Evolutionary conservation across 2,888 invertebrate species (phyloP), one percentile per base, ranked within the genome.

Genomic region (Eueremaeus valkanovi): DNA sequence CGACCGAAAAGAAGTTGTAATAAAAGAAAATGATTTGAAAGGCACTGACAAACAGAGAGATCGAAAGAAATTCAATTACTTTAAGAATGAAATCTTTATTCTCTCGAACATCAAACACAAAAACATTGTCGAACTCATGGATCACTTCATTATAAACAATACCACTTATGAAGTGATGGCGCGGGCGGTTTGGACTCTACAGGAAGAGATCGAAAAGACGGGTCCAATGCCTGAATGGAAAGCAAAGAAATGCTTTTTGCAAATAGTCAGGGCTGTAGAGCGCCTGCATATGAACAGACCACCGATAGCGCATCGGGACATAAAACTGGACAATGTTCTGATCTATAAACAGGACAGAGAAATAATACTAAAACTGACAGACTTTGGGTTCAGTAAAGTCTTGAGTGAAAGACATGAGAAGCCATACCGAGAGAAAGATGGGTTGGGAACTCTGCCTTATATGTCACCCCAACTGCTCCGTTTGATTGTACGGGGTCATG

Each of bases 131-230:
- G 3, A 3, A 63, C 33, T 63, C 6, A 13, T 33, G 9, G 63
- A 63, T 18, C 33, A 63, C 11, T 63, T 63, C 36, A 63, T 63
- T 33, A 63, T 63, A 16, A 63, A 63, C 21, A 33, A 36, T 16
- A 63, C n/a, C 24, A 33, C 33, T 36, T 63, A 63, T 63, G 18
- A 33, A 21, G n/a, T 63, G 31, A 33, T 63, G 63, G 21, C 31
- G 18, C 33, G 31, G 11, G 63, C 33, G n/a, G n/a, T n/a, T n/a
- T 31, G 63, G 1, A 36, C 16, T 18, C 16, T 63, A n/a, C 5
- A 63, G 1, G 5, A 63, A 1, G 33, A 33, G 33, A 33, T 63
- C 13, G 24, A 31, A 6, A 63, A 33, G 33, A 2, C 3, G 1
- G 63, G 63, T 6, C 33, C 63, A 1, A 33, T 33, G 31, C 3